These are phyloP conservation scores for Ariopsis seemanni DNA, from an alignment of 2,113 vertebrate species.

Conservation along the genomic window DNA sequence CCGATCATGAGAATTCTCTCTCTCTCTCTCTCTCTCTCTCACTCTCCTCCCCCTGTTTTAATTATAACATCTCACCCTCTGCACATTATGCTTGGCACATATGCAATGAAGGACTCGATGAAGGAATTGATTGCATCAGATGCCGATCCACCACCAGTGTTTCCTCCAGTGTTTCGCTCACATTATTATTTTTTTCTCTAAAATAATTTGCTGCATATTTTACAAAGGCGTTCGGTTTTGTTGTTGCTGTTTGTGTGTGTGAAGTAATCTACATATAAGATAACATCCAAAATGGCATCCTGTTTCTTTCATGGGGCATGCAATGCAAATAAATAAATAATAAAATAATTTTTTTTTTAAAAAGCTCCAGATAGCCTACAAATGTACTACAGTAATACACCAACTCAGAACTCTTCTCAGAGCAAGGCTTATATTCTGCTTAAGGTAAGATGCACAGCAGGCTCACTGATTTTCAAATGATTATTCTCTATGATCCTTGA, in stretches of 20 bases:
- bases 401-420: background rate
- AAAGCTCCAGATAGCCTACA: background rate
- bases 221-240: background rate
- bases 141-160: slow-evolving; percentile 12
- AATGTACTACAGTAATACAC: background rate
- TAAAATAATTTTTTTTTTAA: no score
- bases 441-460: background rate
- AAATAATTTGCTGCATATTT: background rate
- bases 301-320: background rate
- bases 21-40: slow-evolving; percentile 50
- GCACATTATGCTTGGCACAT: slow-evolving; percentile 4
- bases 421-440: background rate
- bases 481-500: background rate
- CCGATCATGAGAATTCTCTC: slow-evolving; percentile 74
- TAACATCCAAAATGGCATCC: background rate
- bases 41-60: slow-evolving; percentile 41
- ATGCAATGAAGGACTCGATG: slow-evolving; percentile 17
- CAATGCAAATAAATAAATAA: background rate
- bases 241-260: background rate
- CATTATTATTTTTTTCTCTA: background rate
- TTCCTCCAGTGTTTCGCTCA: background rate
- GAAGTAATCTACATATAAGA: background rate
- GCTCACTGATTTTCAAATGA: background rate
- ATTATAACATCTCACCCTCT: slow-evolving; percentile 35
- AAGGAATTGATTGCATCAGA: slow-evolving; percentile 14